A percentile compares a stretch with the other conserved stretches of the same genome.
These are phyloP conservation scores for Pristiophorus japonicus DNA, from an alignment of 2,113 vertebrate species.

Conservation along the genomic window DNA sequence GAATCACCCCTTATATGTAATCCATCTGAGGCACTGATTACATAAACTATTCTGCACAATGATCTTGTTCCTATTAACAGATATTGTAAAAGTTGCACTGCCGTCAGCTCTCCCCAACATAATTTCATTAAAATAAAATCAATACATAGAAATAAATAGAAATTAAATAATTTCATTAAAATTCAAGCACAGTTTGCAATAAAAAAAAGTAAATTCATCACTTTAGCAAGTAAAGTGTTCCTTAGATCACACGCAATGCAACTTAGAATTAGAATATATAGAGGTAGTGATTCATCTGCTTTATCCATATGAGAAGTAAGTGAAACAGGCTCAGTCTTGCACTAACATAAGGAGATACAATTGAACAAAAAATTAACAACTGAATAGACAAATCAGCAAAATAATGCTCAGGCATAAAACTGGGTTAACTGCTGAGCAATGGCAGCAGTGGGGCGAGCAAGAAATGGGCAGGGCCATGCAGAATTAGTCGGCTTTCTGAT, in stretches of 20 bases:
- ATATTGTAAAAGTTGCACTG: not conserved
- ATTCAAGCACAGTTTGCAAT: not conserved
- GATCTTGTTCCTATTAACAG: not conserved
- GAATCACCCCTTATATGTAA: not conserved
- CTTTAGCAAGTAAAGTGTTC: not conserved
- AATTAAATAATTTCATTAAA: not conserved
- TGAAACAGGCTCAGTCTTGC: no score
- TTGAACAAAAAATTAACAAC: not conserved
- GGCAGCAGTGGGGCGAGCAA: not conserved
- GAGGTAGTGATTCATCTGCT: not conserved
- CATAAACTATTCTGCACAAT: not conserved
- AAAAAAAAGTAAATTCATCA: not conserved
- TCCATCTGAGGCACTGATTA: not conserved
- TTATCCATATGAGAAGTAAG: not conserved
- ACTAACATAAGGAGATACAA: not conserved
- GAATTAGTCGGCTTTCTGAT: not conserved
- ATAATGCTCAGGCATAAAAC: not conserved
- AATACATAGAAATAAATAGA: not conserved
- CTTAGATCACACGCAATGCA: not conserved
- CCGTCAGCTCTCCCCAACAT: not conserved
- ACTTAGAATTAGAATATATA: not conserved
- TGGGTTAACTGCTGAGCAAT: not conserved
- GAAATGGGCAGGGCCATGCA: not conserved
- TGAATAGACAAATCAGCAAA: not conserved
- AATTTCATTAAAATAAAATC: not conserved